Base-by-base conservation (phyloP, 2,113 vertebrate genomes). In the Symphodus melops region DNA sequence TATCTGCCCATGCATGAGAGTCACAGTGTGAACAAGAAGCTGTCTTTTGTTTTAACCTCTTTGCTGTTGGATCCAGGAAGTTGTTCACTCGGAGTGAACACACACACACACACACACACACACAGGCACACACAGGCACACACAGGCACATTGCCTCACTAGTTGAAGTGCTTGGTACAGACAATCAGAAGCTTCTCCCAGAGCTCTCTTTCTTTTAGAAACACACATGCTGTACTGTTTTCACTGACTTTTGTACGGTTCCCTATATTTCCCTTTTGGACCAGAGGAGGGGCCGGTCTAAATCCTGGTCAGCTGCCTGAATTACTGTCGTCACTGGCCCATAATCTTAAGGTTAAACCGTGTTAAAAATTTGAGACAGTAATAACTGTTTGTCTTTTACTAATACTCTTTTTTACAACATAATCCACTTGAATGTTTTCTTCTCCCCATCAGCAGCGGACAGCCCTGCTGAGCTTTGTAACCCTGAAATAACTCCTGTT, bases 1-100 rank as follows among this genome's bases (percentile, higher is more conserved):
- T 23, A 12, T 28, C 8, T 59, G 33, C 0, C 39, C 39, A 41
- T 41, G 8, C 63, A 69, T 77, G 68, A 73, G 13, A 54, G 23
- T 90, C 89, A 60, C 76, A 51, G 57, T 76, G 81, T 83, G 85
- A 88, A 88, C 87, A 62, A 80, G 69, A 77, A 80, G 83, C 36
- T 68, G 79, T 88, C 81, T 89, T 83, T 80, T 83, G 77, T 89
- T 90, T 86, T 79, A 80, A 80, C 49, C 75, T 81, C 54, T 48
- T 87, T 81, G 82, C 72, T 78, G 86, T 58, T 84, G 75, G 81
- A 75, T 88, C 57, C 80, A 89, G 88, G 82, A 91, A 86, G 80
- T 79, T 82, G 66, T 39, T 71, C 36, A 61, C 60, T 78, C 52
- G 28, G 33, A 41, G 37, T 57, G 60, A 48, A 14, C 42, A 44